A percentile compares a stretch with the other conserved stretches of the same genome.
phyloP scores from a whole-genome alignment of 2,888 invertebrate species.

The Lasioglossum vierecki region DNA sequence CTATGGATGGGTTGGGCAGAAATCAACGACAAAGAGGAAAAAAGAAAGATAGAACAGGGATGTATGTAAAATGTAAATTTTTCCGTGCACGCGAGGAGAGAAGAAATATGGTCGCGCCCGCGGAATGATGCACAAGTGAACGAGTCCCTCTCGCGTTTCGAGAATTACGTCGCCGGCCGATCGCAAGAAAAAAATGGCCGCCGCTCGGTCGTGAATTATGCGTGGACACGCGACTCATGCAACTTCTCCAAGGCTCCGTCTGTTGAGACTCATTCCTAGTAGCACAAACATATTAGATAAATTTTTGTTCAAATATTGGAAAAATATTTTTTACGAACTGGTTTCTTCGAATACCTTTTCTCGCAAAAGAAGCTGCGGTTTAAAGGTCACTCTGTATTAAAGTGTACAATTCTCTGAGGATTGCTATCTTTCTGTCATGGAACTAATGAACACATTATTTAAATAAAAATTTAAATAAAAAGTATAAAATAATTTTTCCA shows the following conservation, averaged over 20 bases:
- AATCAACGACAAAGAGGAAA: not conserved
- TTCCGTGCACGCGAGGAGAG: constrained; percentile 28
- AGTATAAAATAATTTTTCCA: too few relatives aligned
- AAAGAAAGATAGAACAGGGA: not conserved
- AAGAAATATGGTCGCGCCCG: constrained; percentile 45
- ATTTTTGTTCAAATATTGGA: not conserved
- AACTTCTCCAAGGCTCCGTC: not conserved
- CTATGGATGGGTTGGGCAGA: not conserved
- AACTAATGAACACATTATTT: too few relatives aligned
- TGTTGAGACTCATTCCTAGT: not conserved
- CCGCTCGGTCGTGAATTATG: not conserved
- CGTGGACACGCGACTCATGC: constrained; percentile 5
- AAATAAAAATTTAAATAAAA: too few relatives aligned
- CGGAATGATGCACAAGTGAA: constrained; percentile 36
- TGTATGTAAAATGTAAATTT: constrained; percentile 45
- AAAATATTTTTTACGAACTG: not conserved
- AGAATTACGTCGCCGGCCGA: constrained; percentile 17
- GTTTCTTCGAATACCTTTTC: not conserved
- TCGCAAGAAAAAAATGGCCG: not conserved
- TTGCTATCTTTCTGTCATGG: too few relatives aligned
- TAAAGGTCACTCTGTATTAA: not conserved
- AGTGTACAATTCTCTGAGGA: too few relatives aligned
- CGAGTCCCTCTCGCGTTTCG: constrained; percentile 41
- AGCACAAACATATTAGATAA: too few relatives aligned
- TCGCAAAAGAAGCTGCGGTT: not conserved